Evolutionary conservation across 23 tunicate genomes (phyloP), one percentile per base, ranked within the genome.

Genomic region (Ciona savignyi): DNA sequence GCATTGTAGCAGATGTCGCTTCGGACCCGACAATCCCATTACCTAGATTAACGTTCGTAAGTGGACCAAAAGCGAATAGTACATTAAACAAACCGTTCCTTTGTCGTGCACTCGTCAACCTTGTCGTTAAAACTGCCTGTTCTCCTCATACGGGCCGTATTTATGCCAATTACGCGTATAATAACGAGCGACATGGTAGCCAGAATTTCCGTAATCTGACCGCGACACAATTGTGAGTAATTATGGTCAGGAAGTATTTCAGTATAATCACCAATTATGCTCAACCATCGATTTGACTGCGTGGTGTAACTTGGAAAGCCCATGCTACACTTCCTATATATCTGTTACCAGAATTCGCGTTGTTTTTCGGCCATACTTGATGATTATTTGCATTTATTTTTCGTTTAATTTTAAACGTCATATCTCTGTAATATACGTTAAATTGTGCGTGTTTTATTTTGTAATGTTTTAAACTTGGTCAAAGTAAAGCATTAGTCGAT

Each of bases 261-360:
- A 2, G 23, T 69, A 35, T 69, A 69, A 69, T 69, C 73, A 35
- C 73, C 73, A 32, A 69, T 69, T 69, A 69, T 28, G 51, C 56
- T 42, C 56, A 42, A 15, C 56, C 15, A 15, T 42, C 56, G 56
- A 42, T n/a, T n/a, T n/a, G n/a, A n/a, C n/a, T n/a, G n/a, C n/a
- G n/a, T n/a, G n/a, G n/a, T n/a, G n/a, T n/a, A n/a, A n/a, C n/a
- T n/a, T n/a, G n/a, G n/a, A n/a, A n/a, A n/a, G n/a, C n/a, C n/a
- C n/a, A n/a, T n/a, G n/a, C n/a, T n/a, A n/a, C n/a, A n/a, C n/a
- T n/a, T n/a, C n/a, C n/a, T n/a, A n/a, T n/a, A n/a, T n/a, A n/a
- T n/a, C n/a, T n/a, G n/a, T n/a, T n/a, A n/a, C n/a, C n/a, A n/a
- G n/a, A n/a, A n/a, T n/a, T n/a, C n/a, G n/a, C n/a, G n/a, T n/a